These are phyloP conservation scores for Myiozetetes cayanensis DNA, from an alignment of 2,113 vertebrate genomes.

Conservation along the genomic window DNA sequence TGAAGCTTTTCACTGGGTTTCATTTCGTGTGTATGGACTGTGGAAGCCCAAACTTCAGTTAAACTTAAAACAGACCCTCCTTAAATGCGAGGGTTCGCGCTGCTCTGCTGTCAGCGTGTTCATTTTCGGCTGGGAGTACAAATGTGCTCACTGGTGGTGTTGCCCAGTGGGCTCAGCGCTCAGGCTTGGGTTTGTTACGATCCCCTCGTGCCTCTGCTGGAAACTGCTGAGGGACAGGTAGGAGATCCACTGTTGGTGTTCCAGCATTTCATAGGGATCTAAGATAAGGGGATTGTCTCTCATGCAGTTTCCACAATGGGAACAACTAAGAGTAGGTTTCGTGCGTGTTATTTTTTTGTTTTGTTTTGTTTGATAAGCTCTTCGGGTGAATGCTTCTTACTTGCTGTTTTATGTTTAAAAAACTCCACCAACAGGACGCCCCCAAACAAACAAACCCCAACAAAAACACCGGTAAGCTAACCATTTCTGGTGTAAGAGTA, in stretches of 20 bases:
- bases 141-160: neutral
- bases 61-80: neutral
- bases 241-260: neutral
- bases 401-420: neutral
- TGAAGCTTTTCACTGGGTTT: neutral
- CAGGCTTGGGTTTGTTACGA: neutral
- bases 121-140: neutral
- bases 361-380: neutral
- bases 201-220: neutral
- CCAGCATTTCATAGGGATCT: neutral
- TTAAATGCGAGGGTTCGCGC: neutral
- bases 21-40: neutral
- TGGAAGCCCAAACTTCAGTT: neutral
- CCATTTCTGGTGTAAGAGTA: neutral
- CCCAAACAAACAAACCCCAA: neutral
- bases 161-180: neutral
- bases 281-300: neutral
- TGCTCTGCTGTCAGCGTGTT: neutral
- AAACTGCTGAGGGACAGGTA: neutral
- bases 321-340: neutral
- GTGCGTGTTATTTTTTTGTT: neutral
- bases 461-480: neutral
- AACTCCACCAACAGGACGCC: accelerated
- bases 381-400: neutral
- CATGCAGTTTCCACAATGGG: neutral